phyloP scores from a whole-genome alignment of 2,797 vertebrate species.

The Iguana delicatissima region DNA sequence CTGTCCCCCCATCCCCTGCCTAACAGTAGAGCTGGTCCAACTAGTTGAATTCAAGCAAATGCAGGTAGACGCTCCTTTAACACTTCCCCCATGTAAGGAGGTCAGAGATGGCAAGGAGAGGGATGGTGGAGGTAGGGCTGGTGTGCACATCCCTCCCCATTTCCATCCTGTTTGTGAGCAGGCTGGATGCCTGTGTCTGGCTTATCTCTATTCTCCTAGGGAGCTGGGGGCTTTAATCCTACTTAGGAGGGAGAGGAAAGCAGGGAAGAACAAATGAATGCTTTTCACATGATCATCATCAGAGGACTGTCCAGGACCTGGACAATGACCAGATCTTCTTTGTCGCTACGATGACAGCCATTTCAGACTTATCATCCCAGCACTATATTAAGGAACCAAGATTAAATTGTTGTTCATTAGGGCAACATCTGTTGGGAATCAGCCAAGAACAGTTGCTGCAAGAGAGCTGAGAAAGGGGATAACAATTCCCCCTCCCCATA shows the following conservation, averaged over 20 bases:
- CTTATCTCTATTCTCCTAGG: slow-evolving; percentile 41
- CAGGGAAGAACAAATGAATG: slow-evolving; percentile 66
- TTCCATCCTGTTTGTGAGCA: not conserved
- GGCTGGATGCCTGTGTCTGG: not conserved
- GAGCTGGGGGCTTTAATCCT: slow-evolving; percentile 67
- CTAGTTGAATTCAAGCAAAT: too few relatives aligned
- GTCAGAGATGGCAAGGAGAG: not conserved
- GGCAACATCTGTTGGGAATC: slow-evolving; percentile 81
- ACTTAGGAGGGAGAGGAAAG: slow-evolving; percentile 56
- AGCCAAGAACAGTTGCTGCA: slow-evolving; percentile 55
- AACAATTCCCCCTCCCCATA: not conserved
- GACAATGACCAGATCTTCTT: slow-evolving; percentile 84
- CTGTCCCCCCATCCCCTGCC: too few relatives aligned
- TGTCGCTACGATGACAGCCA: slow-evolving; percentile 76
- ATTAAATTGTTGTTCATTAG: slow-evolving; percentile 79
- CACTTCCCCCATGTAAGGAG: too few relatives aligned
- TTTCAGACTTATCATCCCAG: slow-evolving; percentile 79
- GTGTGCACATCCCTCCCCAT: not conserved
- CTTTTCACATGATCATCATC: slow-evolving; percentile 74
- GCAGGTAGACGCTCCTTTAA: too few relatives aligned
- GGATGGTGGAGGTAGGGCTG: not conserved
- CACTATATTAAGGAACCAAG: slow-evolving; percentile 84
- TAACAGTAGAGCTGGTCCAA: too few relatives aligned
- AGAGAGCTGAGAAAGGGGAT: slow-evolving; percentile 41
- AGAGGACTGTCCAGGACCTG: slow-evolving; percentile 72